Evolutionary conservation across 1,140 invertebrate species (phyloP).

Genomic region (Microplitis mediator): DNA sequence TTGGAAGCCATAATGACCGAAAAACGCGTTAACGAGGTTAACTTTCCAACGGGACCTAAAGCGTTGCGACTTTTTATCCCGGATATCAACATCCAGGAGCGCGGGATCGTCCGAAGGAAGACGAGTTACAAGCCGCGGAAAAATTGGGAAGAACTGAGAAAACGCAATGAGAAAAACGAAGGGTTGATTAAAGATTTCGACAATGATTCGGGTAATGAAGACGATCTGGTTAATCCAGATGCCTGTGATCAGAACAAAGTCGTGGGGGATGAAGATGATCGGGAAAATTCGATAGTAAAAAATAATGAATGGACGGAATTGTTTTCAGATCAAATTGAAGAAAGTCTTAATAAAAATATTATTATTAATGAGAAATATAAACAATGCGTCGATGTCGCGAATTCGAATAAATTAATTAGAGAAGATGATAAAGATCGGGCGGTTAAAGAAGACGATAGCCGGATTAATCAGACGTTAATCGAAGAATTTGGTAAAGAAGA

Average conservation of each 20-base stretch:
- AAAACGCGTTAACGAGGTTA: slow-evolving; percentile 54
- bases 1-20: slow-evolving; percentile 61
- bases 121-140: slow-evolving; percentile 60
- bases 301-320: neutral
- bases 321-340: slow-evolving; percentile 12
- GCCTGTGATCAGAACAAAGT: too few species aligned
- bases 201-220: slow-evolving; percentile 33
- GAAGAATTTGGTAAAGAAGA: too few species aligned
- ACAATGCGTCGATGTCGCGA: slow-evolving; percentile 52
- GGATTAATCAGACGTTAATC: too few species aligned
- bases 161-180: slow-evolving; percentile 58
- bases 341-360: slow-evolving; percentile 39
- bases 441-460: too few species aligned
- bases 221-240: slow-evolving; percentile 34
- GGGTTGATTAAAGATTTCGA: slow-evolving; percentile 49
- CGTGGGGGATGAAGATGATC: slow-evolving; percentile 51
- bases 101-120: slow-evolving; percentile 57
- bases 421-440: neutral
- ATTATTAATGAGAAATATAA: slow-evolving; percentile 58
- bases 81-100: slow-evolving; percentile 62
- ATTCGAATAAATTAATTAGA: neutral
- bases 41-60: slow-evolving; percentile 63
- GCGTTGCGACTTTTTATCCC: slow-evolving; percentile 63
- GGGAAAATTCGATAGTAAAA: slow-evolving; percentile 36
- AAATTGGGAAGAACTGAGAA: slow-evolving; percentile 59